Evolutionary conservation across 1,140 invertebrate genomes (phyloP), one percentile per base, ranked within the genome.

Genomic region (Uloborus diversus): DNA sequence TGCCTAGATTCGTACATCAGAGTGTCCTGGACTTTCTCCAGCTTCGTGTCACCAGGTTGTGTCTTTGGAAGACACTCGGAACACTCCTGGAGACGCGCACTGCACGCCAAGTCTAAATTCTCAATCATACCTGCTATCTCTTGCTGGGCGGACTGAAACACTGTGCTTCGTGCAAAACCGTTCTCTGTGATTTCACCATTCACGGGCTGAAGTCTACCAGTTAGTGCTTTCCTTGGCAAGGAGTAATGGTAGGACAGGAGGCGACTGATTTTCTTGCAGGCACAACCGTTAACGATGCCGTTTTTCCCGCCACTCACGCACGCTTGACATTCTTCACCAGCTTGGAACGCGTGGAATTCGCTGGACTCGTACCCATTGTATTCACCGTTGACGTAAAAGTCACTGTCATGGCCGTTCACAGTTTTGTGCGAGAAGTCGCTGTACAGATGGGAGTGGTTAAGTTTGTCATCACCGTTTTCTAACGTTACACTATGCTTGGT

Each of bases 1-100:
- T 93, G 91, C 69, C 94, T 88, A 0, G 93, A 92, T 85, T 94
- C 93, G 33, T 90, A 88, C 0, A 93, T 92, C 17, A 96, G 86
- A 82, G 92, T 90, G 80, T 94, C 93, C 83, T 92, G 91, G 7
- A 92, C 92, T n/a, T 92, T 79, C 3, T 23, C 78, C 17, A 79
- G 79, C 20, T 83, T 83, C 23, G 64, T 30, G 11, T 57, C 14
- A 25, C 61, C 73, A 13, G 42, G 49, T 17, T 53, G 23, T 2
- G 33, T 32, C 27, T 32, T 53, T 17, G 64, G 62, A 0, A 78
- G 49, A 11, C 65, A 68, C 28, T 79, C 76, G 17, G 64, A 37
- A 25, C 76, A 79, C 32, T 68, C 76, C 14, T 79, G 51, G n/a
- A 79, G 76, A 0, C 76, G 76, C 4, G 76, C 64, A 30, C 33